Percentiles rank a stretch among this genome's conserved stretches.
Conservation (phyloP, 2,113 vertebrate genomes). For the Chamaetylas fuelleborni region DNA sequence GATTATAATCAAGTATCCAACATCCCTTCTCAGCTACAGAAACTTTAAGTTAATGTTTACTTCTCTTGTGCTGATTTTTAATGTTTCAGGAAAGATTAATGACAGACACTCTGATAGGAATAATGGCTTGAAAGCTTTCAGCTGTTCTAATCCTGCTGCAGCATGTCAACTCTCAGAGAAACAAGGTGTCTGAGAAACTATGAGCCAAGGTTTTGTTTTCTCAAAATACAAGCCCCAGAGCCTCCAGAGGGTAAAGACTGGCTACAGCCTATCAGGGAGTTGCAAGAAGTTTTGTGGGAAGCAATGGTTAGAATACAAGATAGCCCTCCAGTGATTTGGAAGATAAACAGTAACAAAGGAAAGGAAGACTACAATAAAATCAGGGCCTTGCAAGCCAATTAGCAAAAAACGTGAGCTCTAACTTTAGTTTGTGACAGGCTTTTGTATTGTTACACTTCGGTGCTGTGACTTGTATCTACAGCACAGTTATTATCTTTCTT, state of each 20-base stretch:
- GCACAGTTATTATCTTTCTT: neutral
- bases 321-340: neutral
- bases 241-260: neutral
- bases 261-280: neutral
- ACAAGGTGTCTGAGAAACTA: neutral
- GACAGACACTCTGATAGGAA: neutral
- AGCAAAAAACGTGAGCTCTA: neutral
- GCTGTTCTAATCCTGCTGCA: neutral
- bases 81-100: neutral
- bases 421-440: neutral
- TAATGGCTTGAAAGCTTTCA: neutral
- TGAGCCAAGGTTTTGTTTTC: neutral
- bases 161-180: neutral
- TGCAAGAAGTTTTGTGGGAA: neutral
- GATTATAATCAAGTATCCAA: neutral
- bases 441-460: neutral
- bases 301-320: neutral
- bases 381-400: neutral
- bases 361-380: neutral
- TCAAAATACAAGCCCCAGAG: neutral
- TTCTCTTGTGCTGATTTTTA: neutral
- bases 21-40: neutral
- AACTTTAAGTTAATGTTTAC: neutral
- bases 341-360: neutral
- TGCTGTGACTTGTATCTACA: neutral